Evolutionary conservation across 2,113 vertebrate species (phyloP), one percentile per base, ranked within the genome.

Genomic region (Oryzias woworae): DNA sequence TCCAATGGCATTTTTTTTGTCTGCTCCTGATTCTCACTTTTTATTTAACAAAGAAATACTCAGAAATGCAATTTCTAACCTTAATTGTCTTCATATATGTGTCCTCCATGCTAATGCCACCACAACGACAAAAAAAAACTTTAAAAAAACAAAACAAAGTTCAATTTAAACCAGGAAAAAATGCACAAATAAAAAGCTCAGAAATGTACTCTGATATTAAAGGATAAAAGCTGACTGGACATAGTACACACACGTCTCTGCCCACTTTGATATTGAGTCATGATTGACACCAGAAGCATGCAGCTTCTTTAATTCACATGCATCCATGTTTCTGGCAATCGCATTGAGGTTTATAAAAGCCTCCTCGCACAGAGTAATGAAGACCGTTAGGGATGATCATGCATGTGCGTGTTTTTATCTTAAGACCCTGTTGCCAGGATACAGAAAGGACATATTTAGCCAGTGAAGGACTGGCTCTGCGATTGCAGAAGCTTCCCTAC

Each of bases 341-440:
- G 42, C 53, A 53, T 50, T 28, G 49, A 3, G 20, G 56, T 62
- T 66, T 5, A 50, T 31, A n/a, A 56, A 17, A 28, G n/a, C 13
- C 41, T 68, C 44, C 60, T 54, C 14, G 49, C 69, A 50, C 48
- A 49, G 24, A 57, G 62, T 18, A 41, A 46, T 18, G 41, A 69
- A 4, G 1, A 44, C 62, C 55, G 41, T 41, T 7, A 16, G 20
- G 41, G 26, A 43, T 65, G 54, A 28, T 16, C 41, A 18, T 41
- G 53, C 55, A 22, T 31, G 66, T 31, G 18, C 51, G 17, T 12
- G 36, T 10, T 50, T 58, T 68, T 48, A 69, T 62, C 61, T 53
- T 53, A 46, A 75, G 55, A 77, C 51, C n/a, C 58, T 75, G 81
- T 74, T 85, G 81, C 76, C 70, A 75, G 71, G 83, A 84, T 59